These are phyloP conservation scores for Monomorium pharaonis DNA, from an alignment of 1,140 invertebrate genomes.

Conservation along the genomic window DNA sequence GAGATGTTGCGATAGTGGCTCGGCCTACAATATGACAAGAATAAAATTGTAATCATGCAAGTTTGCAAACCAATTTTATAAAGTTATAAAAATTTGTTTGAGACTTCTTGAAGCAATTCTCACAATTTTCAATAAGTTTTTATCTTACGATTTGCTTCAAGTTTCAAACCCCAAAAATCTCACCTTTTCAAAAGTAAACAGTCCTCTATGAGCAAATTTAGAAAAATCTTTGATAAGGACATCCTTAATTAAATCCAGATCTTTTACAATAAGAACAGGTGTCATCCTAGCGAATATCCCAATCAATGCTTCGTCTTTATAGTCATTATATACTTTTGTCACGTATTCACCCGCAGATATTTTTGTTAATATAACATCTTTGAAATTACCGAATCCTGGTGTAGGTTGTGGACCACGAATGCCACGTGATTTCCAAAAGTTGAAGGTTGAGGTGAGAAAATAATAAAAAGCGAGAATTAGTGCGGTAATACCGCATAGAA, in stretches of 20 bases:
- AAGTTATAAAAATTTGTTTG: not conserved
- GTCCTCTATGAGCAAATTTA: constrained; percentile 81
- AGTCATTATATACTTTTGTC: constrained; percentile 68
- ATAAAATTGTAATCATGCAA: not conserved
- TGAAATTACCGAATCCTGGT: constrained; percentile 77
- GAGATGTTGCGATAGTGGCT: constrained; percentile 78
- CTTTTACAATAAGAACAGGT: constrained; percentile 80
- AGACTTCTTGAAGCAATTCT: not conserved
- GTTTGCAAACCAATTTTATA: not conserved
- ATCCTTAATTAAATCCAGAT: constrained; percentile 83
- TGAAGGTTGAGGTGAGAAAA: constrained; percentile 56
- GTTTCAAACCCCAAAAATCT: not conserved
- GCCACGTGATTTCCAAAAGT: constrained; percentile 78
- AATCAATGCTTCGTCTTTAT: constrained; percentile 77
- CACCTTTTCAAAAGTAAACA: not conserved
- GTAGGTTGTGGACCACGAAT: constrained; percentile 74
- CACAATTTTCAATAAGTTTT: not conserved
- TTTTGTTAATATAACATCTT: constrained; percentile 63
- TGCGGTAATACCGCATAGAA: constrained; percentile 75
- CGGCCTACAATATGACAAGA: constrained; percentile 29
- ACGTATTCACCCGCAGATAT: constrained; percentile 51
- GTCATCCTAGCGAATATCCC: constrained; percentile 80
- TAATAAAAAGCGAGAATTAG: constrained; percentile 62
- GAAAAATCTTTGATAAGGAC: constrained; percentile 85
- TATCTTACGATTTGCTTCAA: not conserved